These are phyloP conservation scores for Elaphurus davidianus DNA, from an alignment of 2,113 vertebrate genomes.

Conservation along the genomic window DNA sequence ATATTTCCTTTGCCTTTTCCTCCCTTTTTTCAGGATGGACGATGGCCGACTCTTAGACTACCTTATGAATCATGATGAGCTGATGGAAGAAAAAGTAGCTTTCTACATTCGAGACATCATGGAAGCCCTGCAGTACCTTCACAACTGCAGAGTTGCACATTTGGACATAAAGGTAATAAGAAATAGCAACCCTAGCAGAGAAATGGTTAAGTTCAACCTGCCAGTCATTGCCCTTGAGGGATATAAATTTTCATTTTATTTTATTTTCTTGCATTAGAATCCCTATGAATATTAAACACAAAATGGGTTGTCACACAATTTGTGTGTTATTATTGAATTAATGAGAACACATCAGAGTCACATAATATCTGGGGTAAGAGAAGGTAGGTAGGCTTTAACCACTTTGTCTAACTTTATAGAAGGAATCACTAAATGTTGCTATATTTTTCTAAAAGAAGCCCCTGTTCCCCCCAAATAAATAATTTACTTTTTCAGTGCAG, in stretches of 20 bases:
- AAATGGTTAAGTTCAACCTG: neutral
- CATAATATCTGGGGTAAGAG: neutral
- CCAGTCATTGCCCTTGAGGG: neutral
- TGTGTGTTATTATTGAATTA: neutral
- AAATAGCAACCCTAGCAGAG: neutral
- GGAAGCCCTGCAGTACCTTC: conserved; percentile 96
- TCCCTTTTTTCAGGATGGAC: conserved; percentile 87
- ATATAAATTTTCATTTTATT: neutral
- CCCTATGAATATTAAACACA: neutral
- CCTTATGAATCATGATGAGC: conserved; percentile 94
- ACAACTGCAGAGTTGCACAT: conserved; percentile 96
- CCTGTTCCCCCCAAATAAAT: neutral
- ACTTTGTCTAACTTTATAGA: neutral
- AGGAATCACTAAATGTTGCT: neutral
- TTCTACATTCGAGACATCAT: conserved; percentile 95
- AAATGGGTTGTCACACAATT: neutral
- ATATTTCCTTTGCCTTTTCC: neutral
- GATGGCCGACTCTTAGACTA: conserved; percentile 94
- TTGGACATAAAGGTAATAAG: conserved; percentile 93
- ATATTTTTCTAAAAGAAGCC: neutral
- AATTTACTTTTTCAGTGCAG: neutral
- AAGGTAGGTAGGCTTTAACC: neutral
- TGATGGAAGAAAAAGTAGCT: conserved; percentile 97
- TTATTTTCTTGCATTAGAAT: neutral
- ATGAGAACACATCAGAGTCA: neutral